These are phyloP conservation scores for Poecile atricapillus DNA, from an alignment of 2,113 vertebrate species.

Conservation along the genomic window DNA sequence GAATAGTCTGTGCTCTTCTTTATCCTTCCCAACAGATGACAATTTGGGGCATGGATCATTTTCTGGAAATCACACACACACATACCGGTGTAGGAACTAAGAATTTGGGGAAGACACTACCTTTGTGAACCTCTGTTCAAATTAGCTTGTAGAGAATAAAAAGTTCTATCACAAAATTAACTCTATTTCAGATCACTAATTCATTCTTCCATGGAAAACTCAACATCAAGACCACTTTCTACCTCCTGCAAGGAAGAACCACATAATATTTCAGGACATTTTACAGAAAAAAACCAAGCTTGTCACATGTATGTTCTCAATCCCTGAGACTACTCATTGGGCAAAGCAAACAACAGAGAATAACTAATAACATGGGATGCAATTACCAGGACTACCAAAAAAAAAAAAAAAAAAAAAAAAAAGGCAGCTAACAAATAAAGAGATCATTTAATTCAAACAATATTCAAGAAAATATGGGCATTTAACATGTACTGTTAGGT, in stretches of 20 bases:
- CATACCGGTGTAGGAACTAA: not conserved
- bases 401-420: not conserved
- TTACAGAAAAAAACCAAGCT: not conserved
- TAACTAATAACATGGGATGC: not conserved
- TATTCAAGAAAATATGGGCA: not conserved
- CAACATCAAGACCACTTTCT: not conserved
- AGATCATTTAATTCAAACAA: not conserved
- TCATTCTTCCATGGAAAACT: not conserved
- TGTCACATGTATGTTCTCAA: not conserved
- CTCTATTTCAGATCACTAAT: not conserved
- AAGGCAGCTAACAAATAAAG: not conserved
- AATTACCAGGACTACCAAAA: not conserved
- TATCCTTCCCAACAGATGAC: not conserved
- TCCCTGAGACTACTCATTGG: not conserved
- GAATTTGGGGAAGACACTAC: not conserved
- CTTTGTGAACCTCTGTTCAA: not conserved
- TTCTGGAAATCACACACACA: not conserved
- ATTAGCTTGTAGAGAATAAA: not conserved
- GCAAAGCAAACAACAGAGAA: not conserved
- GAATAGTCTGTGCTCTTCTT: not conserved
- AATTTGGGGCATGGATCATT: not conserved
- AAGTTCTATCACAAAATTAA: not conserved
- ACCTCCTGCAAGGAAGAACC: not conserved
- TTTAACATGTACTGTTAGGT: not conserved
- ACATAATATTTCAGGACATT: not conserved